These are phyloP conservation scores for Tautogolabrus adspersus DNA, from an alignment of 2,113 vertebrate genomes.

Conservation along the genomic window DNA sequence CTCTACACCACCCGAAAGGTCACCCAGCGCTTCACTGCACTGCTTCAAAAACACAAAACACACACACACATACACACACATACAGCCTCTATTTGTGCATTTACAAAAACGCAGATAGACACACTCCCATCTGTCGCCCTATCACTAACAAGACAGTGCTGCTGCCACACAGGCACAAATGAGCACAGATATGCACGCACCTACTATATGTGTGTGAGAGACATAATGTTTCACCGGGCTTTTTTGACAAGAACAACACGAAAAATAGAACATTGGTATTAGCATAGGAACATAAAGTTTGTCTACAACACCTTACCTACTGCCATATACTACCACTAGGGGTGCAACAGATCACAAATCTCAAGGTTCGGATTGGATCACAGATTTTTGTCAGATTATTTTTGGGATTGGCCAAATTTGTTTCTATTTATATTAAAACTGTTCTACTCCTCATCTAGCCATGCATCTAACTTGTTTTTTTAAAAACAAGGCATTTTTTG, in stretches of 20 bases:
- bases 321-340: neutral
- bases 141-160: conserved; percentile 51
- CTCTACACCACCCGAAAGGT: conserved; percentile 83
- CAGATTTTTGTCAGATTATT: too few relatives aligned
- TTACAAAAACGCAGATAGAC: conserved; percentile 59
- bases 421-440: too few relatives aligned
- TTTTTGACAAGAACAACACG: neutral
- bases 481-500: too few relatives aligned
- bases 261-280: neutral
- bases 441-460: too few relatives aligned
- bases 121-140: conserved; percentile 73
- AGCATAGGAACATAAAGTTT: too few relatives aligned
- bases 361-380: too few relatives aligned
- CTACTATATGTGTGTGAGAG: conserved; percentile 4
- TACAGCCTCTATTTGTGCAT: conserved; percentile 40
- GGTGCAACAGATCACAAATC: too few relatives aligned
- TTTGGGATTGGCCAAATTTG: too few relatives aligned
- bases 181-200: conserved; percentile 36
- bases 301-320: neutral
- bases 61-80: conserved; percentile 29
- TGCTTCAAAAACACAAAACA: conserved; percentile 55
- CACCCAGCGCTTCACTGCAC: conserved; percentile 75
- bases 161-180: conserved; percentile 49
- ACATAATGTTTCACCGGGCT: conserved; percentile 13
- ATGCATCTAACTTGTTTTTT: too few relatives aligned